Percentiles rank a stretch among this genome's conserved stretches.
Evolutionary conservation across 2,797 vertebrate species (phyloP).

Genomic region (Pteropus rufus): DNA sequence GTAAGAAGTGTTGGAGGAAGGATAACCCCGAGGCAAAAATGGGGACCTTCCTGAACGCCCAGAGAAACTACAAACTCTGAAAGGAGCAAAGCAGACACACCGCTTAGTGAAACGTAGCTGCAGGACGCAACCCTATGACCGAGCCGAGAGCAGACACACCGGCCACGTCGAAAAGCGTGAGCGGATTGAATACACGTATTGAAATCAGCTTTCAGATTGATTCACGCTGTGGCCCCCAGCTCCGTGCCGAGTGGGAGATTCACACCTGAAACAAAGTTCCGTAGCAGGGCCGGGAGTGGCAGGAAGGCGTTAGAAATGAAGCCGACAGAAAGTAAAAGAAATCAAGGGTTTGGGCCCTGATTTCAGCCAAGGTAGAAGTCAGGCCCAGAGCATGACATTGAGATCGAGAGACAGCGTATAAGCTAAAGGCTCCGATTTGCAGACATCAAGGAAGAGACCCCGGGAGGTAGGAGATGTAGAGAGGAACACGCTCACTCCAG

Average conservation of each 20-base stretch:
- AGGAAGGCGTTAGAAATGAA: background rate
- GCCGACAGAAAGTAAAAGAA: background rate
- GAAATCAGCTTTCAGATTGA: background rate
- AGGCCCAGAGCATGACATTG: background rate
- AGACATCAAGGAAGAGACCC: background rate
- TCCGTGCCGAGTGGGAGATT: background rate
- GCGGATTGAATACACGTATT: background rate
- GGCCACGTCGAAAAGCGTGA: background rate
- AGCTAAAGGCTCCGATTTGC: background rate
- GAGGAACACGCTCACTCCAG: background rate
- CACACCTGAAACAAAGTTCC: background rate
- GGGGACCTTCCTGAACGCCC: background rate
- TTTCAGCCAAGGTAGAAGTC: background rate
- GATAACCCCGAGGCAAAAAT: background rate
- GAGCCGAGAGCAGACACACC: background rate
- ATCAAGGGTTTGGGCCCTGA: background rate
- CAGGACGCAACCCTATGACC: too few relatives aligned
- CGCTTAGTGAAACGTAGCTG: background rate
- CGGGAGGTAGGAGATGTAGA: background rate
- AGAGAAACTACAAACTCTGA: background rate
- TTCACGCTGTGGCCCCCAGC: background rate
- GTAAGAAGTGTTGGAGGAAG: background rate
- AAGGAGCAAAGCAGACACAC: background rate
- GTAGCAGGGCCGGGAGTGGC: background rate
- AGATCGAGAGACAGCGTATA: background rate